Base-by-base conservation (phyloP, 2,797 vertebrate genomes). In the Fistularia tabacaria region DNA sequence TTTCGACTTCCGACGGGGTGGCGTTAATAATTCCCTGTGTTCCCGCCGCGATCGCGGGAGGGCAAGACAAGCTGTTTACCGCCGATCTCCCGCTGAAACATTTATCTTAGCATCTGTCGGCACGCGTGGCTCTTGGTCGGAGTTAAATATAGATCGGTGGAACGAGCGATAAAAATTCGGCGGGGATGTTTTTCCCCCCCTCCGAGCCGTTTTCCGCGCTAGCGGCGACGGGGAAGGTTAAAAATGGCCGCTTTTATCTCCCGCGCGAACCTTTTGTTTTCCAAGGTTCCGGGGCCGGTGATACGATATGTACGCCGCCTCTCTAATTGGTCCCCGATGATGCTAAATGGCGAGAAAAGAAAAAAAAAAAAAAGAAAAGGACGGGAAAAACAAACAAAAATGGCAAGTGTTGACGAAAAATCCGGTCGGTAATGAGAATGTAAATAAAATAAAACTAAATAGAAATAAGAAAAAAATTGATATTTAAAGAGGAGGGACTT, bases 51-150 rank as follows among this genome's bases (percentile, higher is more conserved):
- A 40, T 3, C 39, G 39, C 39, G 10, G 39, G 8, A 55, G 70
- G 65, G 54, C 25, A 25, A 25, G 65, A 71, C 73, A 67, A 64
- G 71, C 79, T 80, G 75, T 80, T 83, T 81, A 83, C 69, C 71
- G 52, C 72, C 37, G 54, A 25, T 25, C 5, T 55, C 63, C 65
- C 67, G 62, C 81, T 83, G 79, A 60, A 40, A 40, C 8, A 40
- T 85, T 83, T 85, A 81, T 83, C 82, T 72, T 65, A 59, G 76
- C 73, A 77, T 83, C 76, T 83, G 79, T 77, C 75, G 70, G 25
- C 25, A 25, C 5, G 25, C 25, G 25, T 25, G 25, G 25, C 25
- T 25, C n/a, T 25, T 5, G 25, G 25, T 3, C 25, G 25, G 60
- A 64, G 65, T 71, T 71, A 64, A 54, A 68, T 69, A 57, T 59